Base-by-base conservation (phyloP, 1,140 invertebrate species). In the Drosophila orosa region DNA sequence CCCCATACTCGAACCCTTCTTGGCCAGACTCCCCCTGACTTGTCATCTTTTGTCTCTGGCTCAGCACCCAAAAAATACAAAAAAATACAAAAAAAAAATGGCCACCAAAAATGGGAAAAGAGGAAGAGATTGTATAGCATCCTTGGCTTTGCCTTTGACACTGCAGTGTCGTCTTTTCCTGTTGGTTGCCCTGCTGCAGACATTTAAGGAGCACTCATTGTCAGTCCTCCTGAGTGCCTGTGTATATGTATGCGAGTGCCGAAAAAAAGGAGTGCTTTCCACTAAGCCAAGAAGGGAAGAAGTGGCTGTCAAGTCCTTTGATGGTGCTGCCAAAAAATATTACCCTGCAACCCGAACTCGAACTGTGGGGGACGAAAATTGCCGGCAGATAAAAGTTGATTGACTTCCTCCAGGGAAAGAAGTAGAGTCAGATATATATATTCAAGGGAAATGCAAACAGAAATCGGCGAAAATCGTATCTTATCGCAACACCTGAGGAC, bases 161-260 rank as follows among this genome's bases (percentile, higher is more conserved):
- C 61, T 45, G 44, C 77, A 60, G 72, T 78, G 62, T 56, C 68
- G 48, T 55, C 67, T 62, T 44, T 66, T 66, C 50, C 72, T 50
- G 42, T 48, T 63, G 39, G 54, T 61, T 72, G 81, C 65, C 86
- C 86, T 90, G 81, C 63, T 83, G 79, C 77, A 80, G 87, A 90
- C 86, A 90, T 87, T 90, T 90, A 87, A 90, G 83, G 77, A 87
- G 78, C 86, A 80, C 79, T 90, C 86, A 90, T 90, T 89, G 86
- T 85, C 81, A 79, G 74, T 50, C 54, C 54, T 66, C 63, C 69
- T 60, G 45, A 78, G 52, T 42, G 67, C 54, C 58, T 44, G 72
- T 48, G 55, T 57, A 17, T 48, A 19, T 52, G 55, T 48, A 19
- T 52, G 55, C 31, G 45, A 63, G 62, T 62, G 22, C 59, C 59